phyloP scores from a whole-genome alignment of 2,113 vertebrate genomes.

The Mormyrus iriodes region DNA sequence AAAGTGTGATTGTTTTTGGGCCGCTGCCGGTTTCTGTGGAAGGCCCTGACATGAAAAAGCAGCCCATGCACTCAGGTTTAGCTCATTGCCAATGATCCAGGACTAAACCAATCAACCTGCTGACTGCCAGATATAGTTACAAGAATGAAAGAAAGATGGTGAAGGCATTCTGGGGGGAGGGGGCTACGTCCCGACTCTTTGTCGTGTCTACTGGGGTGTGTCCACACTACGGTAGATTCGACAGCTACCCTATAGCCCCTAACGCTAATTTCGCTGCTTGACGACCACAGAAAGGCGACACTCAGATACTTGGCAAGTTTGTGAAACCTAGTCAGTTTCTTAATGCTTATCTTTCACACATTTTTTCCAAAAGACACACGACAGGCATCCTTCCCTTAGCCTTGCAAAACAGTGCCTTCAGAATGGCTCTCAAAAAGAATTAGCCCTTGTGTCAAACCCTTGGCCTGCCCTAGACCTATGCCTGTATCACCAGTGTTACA shows the following conservation, averaged over 20 bases:
- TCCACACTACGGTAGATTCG: neutral
- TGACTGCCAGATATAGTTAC: conserved; percentile 67
- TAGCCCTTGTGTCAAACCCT: neutral
- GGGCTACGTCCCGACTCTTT: neutral
- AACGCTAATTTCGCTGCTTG: neutral
- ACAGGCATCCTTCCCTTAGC: neutral
- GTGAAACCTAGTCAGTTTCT: neutral
- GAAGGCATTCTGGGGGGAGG: neutral
- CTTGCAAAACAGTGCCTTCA: neutral
- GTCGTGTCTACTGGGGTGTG: conserved; percentile 5
- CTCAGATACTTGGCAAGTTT: neutral
- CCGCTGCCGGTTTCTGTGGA: conserved; percentile 59
- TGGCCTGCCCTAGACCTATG: neutral
- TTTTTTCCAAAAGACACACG: neutral
- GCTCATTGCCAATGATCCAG: conserved; percentile 63
- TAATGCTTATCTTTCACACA: neutral
- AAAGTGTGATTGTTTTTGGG: conserved; percentile 70
- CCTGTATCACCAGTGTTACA: conserved; percentile 10
- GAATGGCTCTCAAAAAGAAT: neutral
- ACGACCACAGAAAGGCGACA: neutral
- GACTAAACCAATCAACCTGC: conserved; percentile 70
- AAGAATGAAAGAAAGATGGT: conserved; percentile 36
- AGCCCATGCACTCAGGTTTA: conserved; percentile 62
- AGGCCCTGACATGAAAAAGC: conserved; percentile 70
- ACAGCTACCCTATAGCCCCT: neutral